Base-by-base conservation (phyloP, 2,888 invertebrate species). In the Rosalia funebris region DNA sequence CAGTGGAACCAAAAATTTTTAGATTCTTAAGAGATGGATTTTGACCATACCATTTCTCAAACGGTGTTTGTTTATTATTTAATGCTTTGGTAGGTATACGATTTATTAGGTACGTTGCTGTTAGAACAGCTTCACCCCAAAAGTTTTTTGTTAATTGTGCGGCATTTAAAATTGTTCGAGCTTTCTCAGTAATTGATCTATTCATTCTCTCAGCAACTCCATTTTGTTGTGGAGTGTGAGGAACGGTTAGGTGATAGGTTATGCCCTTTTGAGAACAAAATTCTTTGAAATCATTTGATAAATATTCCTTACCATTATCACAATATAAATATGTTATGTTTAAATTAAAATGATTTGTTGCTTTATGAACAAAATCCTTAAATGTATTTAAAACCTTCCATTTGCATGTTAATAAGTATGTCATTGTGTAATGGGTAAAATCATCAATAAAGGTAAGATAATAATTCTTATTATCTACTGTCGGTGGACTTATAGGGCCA, bases 201-300 rank as follows among this genome's bases (percentile, higher is more conserved):
- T 71, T 72, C 77, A 81, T 80, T 1, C 79, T 66, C 63, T 80
- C 79, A 4, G 77, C 65, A 10, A 77, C 73, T 57, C 77, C 76
- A 73, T 80, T 81, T 66, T 73, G 71, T 68, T 79, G 76, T 50
- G 79, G 80, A 14, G 80, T 79, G 58, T 73, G 63, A 50, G 81
- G 78, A 56, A 81, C 76, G 53, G 80, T 80, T 52, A 78, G 74
- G 72, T 79, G 75, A 68, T 74, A 77, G 19, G 57, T 72, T 39
- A 77, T 75, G 12, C 75, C 76, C 64, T 72, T 78, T 15, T 47
- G 47, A 2, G 15, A 10, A 47, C 47, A 47, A 11, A 34, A 47
- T 9, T 34, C 34, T 34, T 47, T 47, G 10, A 17, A 34, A 17
- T 34, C 45, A 19, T n/a, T 1, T 14, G 45, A 45, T 31, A 45